Evolutionary conservation across 2,888 invertebrate species (phyloP).

Genomic region (Tiliacea citrago): DNA sequence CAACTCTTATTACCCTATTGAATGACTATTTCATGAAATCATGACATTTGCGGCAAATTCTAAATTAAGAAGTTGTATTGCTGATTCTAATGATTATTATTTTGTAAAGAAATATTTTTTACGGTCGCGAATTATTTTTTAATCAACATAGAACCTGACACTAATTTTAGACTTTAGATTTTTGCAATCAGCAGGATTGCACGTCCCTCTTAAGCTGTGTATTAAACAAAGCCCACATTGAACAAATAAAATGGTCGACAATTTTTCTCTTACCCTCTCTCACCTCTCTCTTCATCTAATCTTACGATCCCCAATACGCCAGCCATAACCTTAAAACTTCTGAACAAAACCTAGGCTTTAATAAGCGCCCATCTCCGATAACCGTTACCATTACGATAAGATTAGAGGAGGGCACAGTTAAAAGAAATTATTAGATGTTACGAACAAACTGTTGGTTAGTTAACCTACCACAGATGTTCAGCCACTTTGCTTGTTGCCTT

Average conservation of each 20-base stretch:
- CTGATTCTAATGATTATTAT: too few relatives aligned
- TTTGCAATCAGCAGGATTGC: too few relatives aligned
- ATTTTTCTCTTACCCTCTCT: neutral
- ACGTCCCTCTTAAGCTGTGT: too few relatives aligned
- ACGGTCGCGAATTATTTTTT: too few relatives aligned
- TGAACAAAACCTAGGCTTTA: constrained; percentile 35
- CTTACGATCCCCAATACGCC: neutral
- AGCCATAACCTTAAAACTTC: constrained; percentile 17
- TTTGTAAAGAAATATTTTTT: too few relatives aligned
- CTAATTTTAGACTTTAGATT: too few relatives aligned
- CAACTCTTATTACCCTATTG: too few relatives aligned
- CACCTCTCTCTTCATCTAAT: neutral
- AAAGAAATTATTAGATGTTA: constrained; percentile 63
- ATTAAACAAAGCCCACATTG: too few relatives aligned
- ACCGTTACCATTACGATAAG: constrained; percentile 58
- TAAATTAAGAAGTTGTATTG: too few relatives aligned
- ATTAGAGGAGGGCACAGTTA: constrained; percentile 47
- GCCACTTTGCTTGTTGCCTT: constrained; percentile 23
- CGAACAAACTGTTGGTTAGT: constrained; percentile 57
- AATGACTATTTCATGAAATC: too few relatives aligned
- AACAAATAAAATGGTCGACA: neutral
- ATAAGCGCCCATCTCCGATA: constrained; percentile 50
- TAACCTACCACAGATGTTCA: constrained; percentile 46
- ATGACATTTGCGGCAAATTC: too few relatives aligned
- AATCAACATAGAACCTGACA: too few relatives aligned